These are phyloP conservation scores for Erebia ligea DNA, from an alignment of 2,888 invertebrate genomes.

Conservation along the genomic window DNA sequence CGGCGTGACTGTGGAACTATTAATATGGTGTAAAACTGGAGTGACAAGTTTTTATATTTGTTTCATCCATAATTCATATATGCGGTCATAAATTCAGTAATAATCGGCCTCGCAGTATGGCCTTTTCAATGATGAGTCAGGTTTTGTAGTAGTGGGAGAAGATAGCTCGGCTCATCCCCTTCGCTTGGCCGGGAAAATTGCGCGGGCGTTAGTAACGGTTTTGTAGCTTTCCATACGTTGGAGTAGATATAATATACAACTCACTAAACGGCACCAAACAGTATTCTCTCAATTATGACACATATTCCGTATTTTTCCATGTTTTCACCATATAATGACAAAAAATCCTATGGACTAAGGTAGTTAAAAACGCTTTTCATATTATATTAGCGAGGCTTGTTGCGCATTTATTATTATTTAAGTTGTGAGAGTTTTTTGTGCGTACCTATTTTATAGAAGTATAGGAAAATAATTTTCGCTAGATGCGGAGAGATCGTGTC, in stretches of 20 bases:
- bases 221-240: conserved; percentile 58
- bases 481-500: conserved; percentile 12
- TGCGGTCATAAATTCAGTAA: conserved; percentile 32
- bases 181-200: conserved; percentile 44
- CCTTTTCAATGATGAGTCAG: conserved; percentile 49
- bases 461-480: conserved; percentile 1
- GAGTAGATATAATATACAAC: not conserved
- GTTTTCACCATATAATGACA: conserved; percentile 5
- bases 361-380: conserved; percentile 57
- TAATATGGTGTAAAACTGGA: conserved; percentile 4
- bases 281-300: not conserved
- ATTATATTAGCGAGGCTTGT: conserved; percentile 67
- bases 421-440: conserved; percentile 56
- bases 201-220: conserved; percentile 71
- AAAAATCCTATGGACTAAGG: conserved; percentile 19
- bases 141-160: conserved; percentile 50
- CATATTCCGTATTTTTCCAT: not conserved
- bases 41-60: conserved; percentile 4
- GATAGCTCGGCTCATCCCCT: conserved; percentile 53
- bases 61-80: not conserved
- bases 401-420: conserved; percentile 75
- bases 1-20: conserved; percentile 4
- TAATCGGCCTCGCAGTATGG: conserved; percentile 52
- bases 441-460: conserved; percentile 1
- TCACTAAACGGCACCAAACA: not conserved